Evolutionary conservation across 2,888 invertebrate genomes (phyloP).

Genomic region (Drosophila ochracea): DNA sequence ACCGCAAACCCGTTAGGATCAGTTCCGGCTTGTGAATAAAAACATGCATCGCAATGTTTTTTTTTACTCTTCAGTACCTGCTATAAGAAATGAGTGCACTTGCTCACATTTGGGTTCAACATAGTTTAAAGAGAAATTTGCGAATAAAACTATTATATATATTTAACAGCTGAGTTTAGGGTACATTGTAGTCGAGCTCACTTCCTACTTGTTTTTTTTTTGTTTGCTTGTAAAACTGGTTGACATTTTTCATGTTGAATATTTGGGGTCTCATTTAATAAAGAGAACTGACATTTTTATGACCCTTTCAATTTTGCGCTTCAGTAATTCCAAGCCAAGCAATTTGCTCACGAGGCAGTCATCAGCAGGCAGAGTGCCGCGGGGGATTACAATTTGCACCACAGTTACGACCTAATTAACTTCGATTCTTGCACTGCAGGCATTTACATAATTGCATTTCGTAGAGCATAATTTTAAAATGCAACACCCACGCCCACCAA

Average conservation of each 20-base stretch:
- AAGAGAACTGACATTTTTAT: conserved; percentile 59
- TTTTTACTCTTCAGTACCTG: background rate
- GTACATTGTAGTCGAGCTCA: background rate
- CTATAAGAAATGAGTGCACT: background rate
- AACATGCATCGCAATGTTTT: too few species aligned
- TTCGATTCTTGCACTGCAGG: conserved; percentile 71
- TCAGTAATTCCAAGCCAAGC: conserved; percentile 63
- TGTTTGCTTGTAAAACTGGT: conserved; percentile 15
- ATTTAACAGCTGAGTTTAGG: background rate
- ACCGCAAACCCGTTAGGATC: too few species aligned
- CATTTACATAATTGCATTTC: conserved; percentile 79
- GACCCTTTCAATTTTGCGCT: conserved; percentile 61
- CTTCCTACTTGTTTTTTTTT: background rate
- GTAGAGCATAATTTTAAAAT: conserved; percentile 63
- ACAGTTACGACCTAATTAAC: conserved; percentile 76
- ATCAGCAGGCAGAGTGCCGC: conserved; percentile 7
- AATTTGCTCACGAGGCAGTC: conserved; percentile 34
- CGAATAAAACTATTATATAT: background rate
- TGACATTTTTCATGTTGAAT: conserved; percentile 42
- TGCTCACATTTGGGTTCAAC: background rate
- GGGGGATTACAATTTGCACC: conserved; percentile 61
- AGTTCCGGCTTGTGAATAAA: too few species aligned
- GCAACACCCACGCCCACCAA: conserved; percentile 39
- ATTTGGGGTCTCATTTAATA: conserved; percentile 47
- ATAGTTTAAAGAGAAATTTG: background rate